Evolutionary conservation across 2,888 invertebrate species (phyloP), one percentile per base, ranked within the genome.

Genomic region (Ctena decussata): DNA sequence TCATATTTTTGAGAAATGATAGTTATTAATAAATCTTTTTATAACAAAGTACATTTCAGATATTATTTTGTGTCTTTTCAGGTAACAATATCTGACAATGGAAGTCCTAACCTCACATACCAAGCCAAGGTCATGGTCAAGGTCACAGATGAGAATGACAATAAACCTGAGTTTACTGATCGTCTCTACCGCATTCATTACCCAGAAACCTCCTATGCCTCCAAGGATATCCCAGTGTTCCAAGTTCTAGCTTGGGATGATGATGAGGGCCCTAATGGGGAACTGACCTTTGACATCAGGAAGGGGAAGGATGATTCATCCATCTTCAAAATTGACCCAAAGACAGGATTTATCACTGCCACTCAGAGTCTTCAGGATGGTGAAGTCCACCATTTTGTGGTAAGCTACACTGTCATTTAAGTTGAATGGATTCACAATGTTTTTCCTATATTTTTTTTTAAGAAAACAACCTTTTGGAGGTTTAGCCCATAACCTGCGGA

Each of bases 71-170:
- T 84, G 3, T 85, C 70, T 83, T 87, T 91, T 11, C 93, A 98
- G 98, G 97, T 98, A 91, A 97, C 97, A 93, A 98, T 98, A 11
- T 97, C 97, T 89, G 99, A 99, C 96, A 97, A 97, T 93, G 98
- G 98, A 0, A 96, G 96, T 77, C 97, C 97, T 3, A 96, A 97
- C 87, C 97, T 97, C 92, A 97, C 97, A 93, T 97, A 97, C 93
- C 97, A 97, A 89, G 97, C 98, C 85, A 97, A 98, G 84, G 93
- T 96, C 11, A 90, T 93, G n/a, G 89, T 95, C 86, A 91, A 89
- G 24, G 93, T 95, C 35, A 87, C 87, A 1, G 95, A 95, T 87
- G 93, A 91, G 12, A 95, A 95, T 85, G 95, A 95, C 87, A 92
- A 94, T 82, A 84, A 87, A 27, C 95, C 95, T 24, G 75, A 88